Evolutionary conservation across 2,113 vertebrate genomes (phyloP).

Genomic region (Epinephelus cyanopodus): DNA sequence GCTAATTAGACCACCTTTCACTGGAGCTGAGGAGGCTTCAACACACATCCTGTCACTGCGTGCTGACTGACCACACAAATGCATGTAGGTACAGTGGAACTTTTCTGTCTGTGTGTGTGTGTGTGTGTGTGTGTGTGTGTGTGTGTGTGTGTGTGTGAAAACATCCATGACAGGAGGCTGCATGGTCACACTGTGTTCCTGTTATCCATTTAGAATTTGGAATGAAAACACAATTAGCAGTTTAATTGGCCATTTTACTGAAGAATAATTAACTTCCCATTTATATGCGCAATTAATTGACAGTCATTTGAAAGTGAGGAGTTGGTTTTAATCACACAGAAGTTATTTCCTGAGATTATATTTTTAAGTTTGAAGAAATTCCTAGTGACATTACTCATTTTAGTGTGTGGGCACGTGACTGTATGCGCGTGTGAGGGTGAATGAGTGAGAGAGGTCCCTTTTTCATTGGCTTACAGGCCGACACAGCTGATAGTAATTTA

Average conservation of each 20-base stretch:
- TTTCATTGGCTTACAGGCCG: slow-evolving; percentile 3
- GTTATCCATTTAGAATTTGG: slow-evolving; percentile 94
- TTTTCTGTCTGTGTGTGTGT: slow-evolving; percentile 3
- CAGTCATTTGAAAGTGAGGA: slow-evolving; percentile 91
- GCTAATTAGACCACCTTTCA: background rate
- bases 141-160: slow-evolving; percentile 17
- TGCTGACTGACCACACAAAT: background rate
- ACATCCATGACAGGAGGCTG: slow-evolving; percentile 53
- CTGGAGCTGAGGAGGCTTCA: background rate
- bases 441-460: background rate
- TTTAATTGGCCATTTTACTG: slow-evolving; percentile 98
- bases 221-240: slow-evolving; percentile 97
- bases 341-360: slow-evolving; percentile 75
- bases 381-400: slow-evolving; percentile 37
- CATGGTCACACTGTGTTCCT: slow-evolving; percentile 88
- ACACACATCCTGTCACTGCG: background rate
- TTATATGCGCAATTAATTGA: slow-evolving; percentile 98
- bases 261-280: slow-evolving; percentile 97
- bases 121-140: slow-evolving; percentile 9
- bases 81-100: background rate
- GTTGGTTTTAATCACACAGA: slow-evolving; percentile 89
- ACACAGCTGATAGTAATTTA: slow-evolving; percentile 11
- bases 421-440: background rate
- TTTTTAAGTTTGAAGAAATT: slow-evolving; percentile 60
- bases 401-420: background rate